Percentiles rank a stretch among this genome's conserved stretches.
phyloP scores from a whole-genome alignment of 2,113 vertebrate genomes.

The Rousettus leschenaultii region DNA sequence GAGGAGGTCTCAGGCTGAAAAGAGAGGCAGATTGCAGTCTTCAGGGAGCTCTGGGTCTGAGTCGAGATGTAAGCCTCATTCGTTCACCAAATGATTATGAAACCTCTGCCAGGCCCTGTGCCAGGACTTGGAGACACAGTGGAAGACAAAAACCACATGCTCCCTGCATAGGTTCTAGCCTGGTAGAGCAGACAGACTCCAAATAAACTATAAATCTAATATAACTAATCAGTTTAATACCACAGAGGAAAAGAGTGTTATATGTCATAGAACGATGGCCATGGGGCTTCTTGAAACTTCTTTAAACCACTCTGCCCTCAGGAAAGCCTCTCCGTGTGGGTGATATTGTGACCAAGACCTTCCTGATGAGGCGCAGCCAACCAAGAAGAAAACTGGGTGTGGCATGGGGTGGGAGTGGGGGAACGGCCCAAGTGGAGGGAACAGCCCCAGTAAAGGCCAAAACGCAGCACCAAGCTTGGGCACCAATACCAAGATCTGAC shows the following conservation, averaged over 20 bases:
- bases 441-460: background rate
- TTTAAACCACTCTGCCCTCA: background rate
- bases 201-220: background rate
- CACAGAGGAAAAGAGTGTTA: background rate
- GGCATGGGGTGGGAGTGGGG: rapidly evolving
- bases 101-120: background rate
- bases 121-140: rapidly evolving
- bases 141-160: background rate
- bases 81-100: background rate
- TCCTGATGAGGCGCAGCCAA: background rate
- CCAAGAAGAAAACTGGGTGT: background rate
- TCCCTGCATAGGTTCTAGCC: background rate
- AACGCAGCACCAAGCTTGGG: background rate
- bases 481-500: background rate
- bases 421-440: background rate
- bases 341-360: background rate
- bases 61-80: background rate
- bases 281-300: background rate
- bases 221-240: background rate
- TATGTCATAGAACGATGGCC: rapidly evolving
- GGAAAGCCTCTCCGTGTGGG: background rate
- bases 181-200: background rate
- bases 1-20: background rate
- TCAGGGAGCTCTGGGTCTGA: background rate
- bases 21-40: background rate